These are phyloP conservation scores for Saccostrea echinata DNA, from an alignment of 1,140 invertebrate genomes.

Conservation along the genomic window DNA sequence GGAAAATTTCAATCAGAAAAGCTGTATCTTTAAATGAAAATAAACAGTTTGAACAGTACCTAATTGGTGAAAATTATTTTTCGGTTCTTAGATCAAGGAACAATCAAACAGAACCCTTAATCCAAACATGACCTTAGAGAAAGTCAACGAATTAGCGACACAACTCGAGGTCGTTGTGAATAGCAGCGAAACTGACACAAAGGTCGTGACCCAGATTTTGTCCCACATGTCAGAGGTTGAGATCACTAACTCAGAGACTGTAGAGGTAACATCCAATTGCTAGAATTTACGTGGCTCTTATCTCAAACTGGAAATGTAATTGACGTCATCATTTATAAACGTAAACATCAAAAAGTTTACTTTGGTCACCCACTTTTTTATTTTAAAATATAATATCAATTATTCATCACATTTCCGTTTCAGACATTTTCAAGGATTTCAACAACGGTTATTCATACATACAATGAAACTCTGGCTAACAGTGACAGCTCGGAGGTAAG, in stretches of 20 bases:
- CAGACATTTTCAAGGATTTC: conserved; percentile 36
- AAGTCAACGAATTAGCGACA: conserved; percentile 15
- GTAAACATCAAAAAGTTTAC: too few relatives aligned
- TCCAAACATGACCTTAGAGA: conserved; percentile 11
- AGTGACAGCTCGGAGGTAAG: not conserved
- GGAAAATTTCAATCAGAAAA: too few relatives aligned
- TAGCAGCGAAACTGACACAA: not conserved
- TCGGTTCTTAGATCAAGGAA: not conserved
- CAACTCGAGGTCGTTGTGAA: conserved; percentile 25
- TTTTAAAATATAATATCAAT: not conserved
- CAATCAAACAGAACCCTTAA: conserved; percentile 21
- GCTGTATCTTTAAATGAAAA: too few relatives aligned
- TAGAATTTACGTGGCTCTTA: not conserved
- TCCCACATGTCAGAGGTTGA: conserved; percentile 39
- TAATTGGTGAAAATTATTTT: not conserved
- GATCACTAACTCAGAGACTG: conserved; percentile 17
- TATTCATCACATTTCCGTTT: conserved; percentile 8
- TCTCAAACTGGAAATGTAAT: not conserved
- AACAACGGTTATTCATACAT: conserved; percentile 33
- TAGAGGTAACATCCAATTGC: conserved; percentile 12
- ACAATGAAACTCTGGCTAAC: not conserved
- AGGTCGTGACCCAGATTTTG: conserved; percentile 14
- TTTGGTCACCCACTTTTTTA: too few relatives aligned
- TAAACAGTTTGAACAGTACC: not conserved
- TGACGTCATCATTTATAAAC: too few relatives aligned